Evolutionary conservation across 2,113 vertebrate species (phyloP).

Genomic region (Microcebus tavaratra): DNA sequence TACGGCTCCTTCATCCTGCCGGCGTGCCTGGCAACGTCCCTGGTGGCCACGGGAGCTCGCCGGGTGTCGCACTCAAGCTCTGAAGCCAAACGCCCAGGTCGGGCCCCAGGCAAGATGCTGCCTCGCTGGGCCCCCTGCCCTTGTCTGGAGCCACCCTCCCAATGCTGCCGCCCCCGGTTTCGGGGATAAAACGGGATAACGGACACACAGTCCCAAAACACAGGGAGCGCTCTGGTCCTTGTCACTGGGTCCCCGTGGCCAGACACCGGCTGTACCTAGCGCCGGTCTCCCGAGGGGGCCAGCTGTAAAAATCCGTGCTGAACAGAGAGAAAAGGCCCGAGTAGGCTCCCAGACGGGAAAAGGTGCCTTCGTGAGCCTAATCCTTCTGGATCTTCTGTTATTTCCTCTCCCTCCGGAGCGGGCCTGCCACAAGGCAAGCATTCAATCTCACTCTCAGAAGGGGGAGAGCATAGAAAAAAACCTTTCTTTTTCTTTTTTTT

Average conservation of each 20-base stretch:
- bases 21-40: fast-evolving
- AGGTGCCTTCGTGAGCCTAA: background rate
- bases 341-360: background rate
- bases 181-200: fast-evolving
- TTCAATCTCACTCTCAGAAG: background rate
- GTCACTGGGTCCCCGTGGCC: background rate
- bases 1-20: fast-evolving
- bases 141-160: fast-evolving
- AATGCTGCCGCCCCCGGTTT: fast-evolving
- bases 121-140: background rate
- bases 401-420: background rate
- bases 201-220: fast-evolving
- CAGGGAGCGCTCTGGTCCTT: fast-evolving
- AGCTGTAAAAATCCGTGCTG: fast-evolving
- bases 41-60: fast-evolving
- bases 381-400: background rate
- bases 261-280: fast-evolving
- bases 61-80: background rate
- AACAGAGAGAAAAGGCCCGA: background rate
- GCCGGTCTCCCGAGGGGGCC: fast-evolving
- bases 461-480: background rate
- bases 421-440: background rate
- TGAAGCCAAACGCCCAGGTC: fast-evolving
- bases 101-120: fast-evolving
- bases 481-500: background rate